Conservation (phyloP, 2,797 vertebrate species). For the Orestias chungarensis region DNA sequence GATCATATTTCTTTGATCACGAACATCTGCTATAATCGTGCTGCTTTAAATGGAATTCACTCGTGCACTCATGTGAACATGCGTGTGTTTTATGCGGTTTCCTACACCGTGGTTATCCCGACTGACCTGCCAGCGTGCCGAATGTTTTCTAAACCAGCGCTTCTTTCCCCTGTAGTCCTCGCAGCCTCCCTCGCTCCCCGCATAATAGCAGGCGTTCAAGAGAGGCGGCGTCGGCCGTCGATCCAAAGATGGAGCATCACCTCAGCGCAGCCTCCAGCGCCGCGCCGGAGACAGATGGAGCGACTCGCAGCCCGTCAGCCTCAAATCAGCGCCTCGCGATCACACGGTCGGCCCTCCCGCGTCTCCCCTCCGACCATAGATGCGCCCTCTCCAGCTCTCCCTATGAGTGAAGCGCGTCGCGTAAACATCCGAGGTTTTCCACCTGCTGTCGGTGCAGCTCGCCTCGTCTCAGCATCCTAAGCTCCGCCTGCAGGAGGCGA, state of each 20-base stretch:
- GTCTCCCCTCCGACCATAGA: too few relatives aligned
- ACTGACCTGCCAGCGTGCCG: constrained; percentile 73
- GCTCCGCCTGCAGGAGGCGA: constrained; percentile 59
- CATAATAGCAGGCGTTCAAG: constrained; percentile 73
- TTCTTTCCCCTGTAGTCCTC: constrained; percentile 72
- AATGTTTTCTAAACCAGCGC: constrained; percentile 50
- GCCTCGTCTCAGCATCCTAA: constrained; percentile 48
- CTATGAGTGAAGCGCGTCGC: constrained; percentile 14
- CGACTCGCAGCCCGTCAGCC: constrained; percentile 12
- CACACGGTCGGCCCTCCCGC: background rate
- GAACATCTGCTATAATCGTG: background rate
- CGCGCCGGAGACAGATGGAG: constrained; percentile 54
- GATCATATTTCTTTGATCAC: background rate
- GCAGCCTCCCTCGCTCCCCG: constrained; percentile 55
- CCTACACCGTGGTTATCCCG: background rate
- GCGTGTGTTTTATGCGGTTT: background rate
- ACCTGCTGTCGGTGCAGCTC: constrained; percentile 68
- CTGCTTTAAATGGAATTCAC: background rate
- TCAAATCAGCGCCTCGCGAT: background rate
- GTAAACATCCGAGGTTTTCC: constrained; percentile 49
- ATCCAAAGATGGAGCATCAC: constrained; percentile 61
- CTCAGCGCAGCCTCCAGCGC: constrained; percentile 53
- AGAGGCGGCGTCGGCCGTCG: constrained; percentile 46
- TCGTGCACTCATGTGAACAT: background rate
- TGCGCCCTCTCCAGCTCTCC: background rate